Evolutionary conservation across 2,113 vertebrate genomes (phyloP).

Genomic region (Forbesichthys papilliferus): DNA sequence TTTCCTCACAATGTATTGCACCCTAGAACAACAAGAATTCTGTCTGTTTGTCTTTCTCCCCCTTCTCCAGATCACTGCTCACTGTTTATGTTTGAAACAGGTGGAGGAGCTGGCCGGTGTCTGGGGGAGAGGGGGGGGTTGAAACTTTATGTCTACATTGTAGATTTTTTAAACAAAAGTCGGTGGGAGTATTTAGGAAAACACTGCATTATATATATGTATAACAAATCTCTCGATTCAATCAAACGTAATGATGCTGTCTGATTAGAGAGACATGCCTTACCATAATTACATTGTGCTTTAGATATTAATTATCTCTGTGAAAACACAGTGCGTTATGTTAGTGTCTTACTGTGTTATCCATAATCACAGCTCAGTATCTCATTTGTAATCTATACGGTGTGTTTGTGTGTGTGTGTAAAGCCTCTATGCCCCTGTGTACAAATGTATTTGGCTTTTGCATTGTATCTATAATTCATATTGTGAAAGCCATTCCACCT

Average conservation of each 20-base stretch:
- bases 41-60: too few relatives aligned
- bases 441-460: background rate
- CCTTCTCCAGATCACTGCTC: too few relatives aligned
- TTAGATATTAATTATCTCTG: slow-evolving; percentile 75
- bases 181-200: slow-evolving; percentile 30
- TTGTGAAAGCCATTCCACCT: background rate
- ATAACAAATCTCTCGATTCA: slow-evolving; percentile 62
- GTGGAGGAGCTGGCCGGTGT: too few relatives aligned
- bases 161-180: slow-evolving; percentile 9
- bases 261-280: slow-evolving; percentile 69
- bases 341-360: slow-evolving; percentile 68
- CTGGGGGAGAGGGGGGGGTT: too few relatives aligned
- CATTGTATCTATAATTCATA: background rate
- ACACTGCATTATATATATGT: slow-evolving; percentile 39
- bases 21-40: too few relatives aligned
- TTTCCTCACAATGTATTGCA: too few relatives aligned
- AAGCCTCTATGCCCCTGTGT: background rate
- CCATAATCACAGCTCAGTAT: slow-evolving; percentile 70
- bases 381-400: slow-evolving; percentile 57
- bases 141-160: slow-evolving; percentile 14
- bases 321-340: slow-evolving; percentile 57
- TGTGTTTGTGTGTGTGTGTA: background rate
- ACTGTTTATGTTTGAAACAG: too few relatives aligned
- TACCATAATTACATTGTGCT: slow-evolving; percentile 75
- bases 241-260: slow-evolving; percentile 71